phyloP scores from a whole-genome alignment of 1,140 invertebrate species.

The Atta colombica region DNA sequence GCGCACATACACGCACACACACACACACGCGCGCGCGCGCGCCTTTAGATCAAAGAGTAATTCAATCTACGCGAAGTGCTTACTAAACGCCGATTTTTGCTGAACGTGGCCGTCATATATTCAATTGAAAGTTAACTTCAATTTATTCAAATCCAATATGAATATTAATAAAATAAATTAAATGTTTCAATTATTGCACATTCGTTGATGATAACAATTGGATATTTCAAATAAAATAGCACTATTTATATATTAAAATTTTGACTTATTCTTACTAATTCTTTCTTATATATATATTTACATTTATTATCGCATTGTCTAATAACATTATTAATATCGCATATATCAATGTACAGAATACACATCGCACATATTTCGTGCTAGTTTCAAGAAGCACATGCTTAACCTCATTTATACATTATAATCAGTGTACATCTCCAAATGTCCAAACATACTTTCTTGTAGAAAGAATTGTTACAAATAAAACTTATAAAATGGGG shows the following conservation, averaged over 20 bases:
- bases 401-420: constrained; percentile 28
- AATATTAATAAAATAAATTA: constrained; percentile 24
- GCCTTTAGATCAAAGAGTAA: too few species aligned
- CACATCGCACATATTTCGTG: neutral
- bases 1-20: too few species aligned
- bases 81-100: too few species aligned
- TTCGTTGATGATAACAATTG: neutral
- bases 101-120: neutral
- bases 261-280: too few species aligned
- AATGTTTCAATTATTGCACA: neutral
- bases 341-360: constrained; percentile 21
- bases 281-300: constrained; percentile 28
- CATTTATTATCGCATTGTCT: constrained; percentile 17
- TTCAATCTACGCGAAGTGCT: too few species aligned
- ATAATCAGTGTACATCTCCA: neutral
- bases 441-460: neutral
- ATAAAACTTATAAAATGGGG: constrained; percentile 40
- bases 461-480: constrained; percentile 10
- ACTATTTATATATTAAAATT: constrained; percentile 27
- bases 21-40: too few species aligned
- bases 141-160: constrained; percentile 16
- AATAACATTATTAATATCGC: constrained; percentile 23
- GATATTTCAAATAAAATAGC: constrained; percentile 24
- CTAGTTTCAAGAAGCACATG: neutral
- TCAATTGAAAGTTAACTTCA: neutral